Evolutionary conservation across 2,113 vertebrate species (phyloP).

Genomic region (Solenodon paradoxus): DNA sequence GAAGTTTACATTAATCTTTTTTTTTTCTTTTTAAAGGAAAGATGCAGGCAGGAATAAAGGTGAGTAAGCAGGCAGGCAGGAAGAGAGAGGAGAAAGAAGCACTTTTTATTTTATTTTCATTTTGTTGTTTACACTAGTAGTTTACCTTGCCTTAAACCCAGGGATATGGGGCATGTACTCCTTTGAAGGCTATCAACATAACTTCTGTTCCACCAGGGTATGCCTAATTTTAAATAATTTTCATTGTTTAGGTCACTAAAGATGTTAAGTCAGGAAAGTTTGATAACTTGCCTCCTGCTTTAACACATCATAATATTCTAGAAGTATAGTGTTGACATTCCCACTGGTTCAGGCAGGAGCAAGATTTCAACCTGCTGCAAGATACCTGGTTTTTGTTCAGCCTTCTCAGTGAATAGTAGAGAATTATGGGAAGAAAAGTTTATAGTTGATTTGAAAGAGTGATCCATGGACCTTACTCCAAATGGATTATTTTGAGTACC

Average conservation of each 20-base stretch:
- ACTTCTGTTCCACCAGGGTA: no score
- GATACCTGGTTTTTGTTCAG: constrained; percentile 3
- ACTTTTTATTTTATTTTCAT: no score
- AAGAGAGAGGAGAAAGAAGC: no score
- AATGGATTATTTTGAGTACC: not conserved
- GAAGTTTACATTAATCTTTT: not conserved
- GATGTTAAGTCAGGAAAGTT: constrained; percentile 56
- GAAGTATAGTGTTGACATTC: constrained; percentile 46
- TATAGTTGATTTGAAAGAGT: not conserved
- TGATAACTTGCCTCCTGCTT: constrained; percentile 63
- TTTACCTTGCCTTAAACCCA: no score
- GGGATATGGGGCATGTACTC: no score
- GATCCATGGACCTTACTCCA: not conserved
- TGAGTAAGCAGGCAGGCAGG: no score
- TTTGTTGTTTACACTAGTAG: no score
- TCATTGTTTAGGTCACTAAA: constrained; percentile 67
- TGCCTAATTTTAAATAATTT: constrained; percentile 55
- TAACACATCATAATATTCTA: constrained; percentile 59
- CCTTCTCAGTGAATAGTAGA: no score
- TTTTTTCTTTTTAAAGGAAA: no score
- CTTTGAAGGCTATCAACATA: no score
- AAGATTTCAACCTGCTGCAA: constrained; percentile 40
- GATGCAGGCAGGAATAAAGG: no score
- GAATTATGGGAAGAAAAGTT: no score
- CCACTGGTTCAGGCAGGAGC: constrained; percentile 54